Base-by-base conservation (phyloP, 1,140 invertebrate genomes). In the Drosophila melanogaster region DNA sequence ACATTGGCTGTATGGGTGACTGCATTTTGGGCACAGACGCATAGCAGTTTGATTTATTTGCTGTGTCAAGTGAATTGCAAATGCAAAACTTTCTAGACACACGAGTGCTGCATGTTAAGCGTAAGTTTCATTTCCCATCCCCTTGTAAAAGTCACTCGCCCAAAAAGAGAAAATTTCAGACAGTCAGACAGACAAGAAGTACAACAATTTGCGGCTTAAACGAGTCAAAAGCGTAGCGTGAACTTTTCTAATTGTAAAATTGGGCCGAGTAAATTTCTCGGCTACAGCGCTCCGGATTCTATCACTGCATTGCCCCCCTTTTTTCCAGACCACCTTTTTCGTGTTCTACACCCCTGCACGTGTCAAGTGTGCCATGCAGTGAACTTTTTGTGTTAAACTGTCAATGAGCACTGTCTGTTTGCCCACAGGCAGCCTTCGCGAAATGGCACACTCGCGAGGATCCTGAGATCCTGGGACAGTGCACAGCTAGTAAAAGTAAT, bases 351-450 rank as follows among this genome's bases (percentile, higher is more conserved):
- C 33, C 35, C 35, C 24, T 54, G 38, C 64, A 77, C 64, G 64
- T 77, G 62, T 69, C 75, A 70, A 70, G 74, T 70, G 73, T 41
- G 57, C 46, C 64, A 77, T 43, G 64, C 75, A 77, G 51, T 58
- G 57, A 77, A 57, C 75, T 77, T 77, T 77, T 77, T 77, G 65
- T 77, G 77, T 77, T 76, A 77, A 77, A 70, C 64, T 77, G 75
- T 77, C 65, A 75, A 75, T 75, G 71, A 51, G 54, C 43, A 26
- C 41, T 66, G 53, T 74, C 33, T 58, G 40, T 67, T 50, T 51
- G 57, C 67, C 24, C 53, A 17, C n/a, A 24, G 19, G 44, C 43
- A 37, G 24, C 44, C 44, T 26, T 30, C 43, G 56, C 43, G 62
- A 61, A 35, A 56, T 51, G 58, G 24, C 35, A 51, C 46, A 60